Evolutionary conservation across 2,113 vertebrate species (phyloP).

Genomic region (Neomonachus schauinslandi): DNA sequence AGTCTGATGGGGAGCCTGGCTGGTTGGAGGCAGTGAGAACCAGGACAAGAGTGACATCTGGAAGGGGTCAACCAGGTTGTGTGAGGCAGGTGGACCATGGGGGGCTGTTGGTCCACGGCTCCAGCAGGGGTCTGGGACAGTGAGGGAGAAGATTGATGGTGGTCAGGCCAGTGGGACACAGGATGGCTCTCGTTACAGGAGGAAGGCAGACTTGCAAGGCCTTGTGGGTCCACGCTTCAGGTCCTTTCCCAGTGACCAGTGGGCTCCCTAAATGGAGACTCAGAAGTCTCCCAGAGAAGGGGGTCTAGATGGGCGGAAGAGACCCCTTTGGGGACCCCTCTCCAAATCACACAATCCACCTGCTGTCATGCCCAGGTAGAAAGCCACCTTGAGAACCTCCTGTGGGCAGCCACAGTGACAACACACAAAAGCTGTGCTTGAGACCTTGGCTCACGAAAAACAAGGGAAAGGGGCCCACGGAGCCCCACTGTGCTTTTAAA

Average conservation of each 20-base stretch:
- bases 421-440: background rate
- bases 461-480: background rate
- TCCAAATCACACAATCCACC: background rate
- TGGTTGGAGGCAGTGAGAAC: background rate
- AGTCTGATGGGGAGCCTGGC: background rate
- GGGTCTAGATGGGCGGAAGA: background rate
- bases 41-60: background rate
- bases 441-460: rapidly evolving
- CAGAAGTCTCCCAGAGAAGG: background rate
- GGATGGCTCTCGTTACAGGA: background rate
- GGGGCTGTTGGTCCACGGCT: rapidly evolving
- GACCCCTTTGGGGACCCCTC: background rate
- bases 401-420: background rate
- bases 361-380: no score
- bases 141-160: background rate
- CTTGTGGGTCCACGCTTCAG: background rate
- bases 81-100: background rate
- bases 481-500: background rate
- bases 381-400: background rate
- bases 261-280: background rate
- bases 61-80: background rate
- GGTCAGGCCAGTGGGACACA: background rate
- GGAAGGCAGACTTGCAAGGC: background rate
- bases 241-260: background rate
- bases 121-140: background rate